These are phyloP conservation scores for Alaudala cheleensis DNA, from an alignment of 2,113 vertebrate genomes.

Conservation along the genomic window DNA sequence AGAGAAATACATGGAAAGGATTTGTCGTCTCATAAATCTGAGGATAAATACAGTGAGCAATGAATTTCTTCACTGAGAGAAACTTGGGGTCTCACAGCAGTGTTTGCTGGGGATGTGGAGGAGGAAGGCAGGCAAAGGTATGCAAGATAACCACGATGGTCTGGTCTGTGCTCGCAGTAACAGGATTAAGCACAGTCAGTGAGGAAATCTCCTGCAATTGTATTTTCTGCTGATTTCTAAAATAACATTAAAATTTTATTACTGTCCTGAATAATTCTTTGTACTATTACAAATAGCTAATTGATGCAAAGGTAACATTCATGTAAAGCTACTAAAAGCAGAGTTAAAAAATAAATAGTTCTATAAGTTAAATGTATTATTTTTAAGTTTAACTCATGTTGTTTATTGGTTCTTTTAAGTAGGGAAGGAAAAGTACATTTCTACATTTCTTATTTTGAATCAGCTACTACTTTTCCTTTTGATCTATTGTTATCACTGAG, in stretches of 20 bases:
- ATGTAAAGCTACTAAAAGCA: not conserved
- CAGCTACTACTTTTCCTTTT: not conserved
- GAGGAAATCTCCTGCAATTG: not conserved
- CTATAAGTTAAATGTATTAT: not conserved
- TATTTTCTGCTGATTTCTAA: not conserved
- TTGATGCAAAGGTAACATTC: not conserved
- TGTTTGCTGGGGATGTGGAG: not conserved
- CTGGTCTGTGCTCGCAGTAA: not conserved
- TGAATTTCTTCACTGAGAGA: not conserved
- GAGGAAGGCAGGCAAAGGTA: not conserved
- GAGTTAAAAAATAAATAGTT: not conserved
- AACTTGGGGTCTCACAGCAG: not conserved
- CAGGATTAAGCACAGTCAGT: not conserved
- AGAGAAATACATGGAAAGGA: not conserved
- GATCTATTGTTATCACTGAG: not conserved
- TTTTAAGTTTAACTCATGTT: not conserved
- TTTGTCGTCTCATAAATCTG: not conserved
- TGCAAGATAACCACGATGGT: not conserved
- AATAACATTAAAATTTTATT: not conserved
- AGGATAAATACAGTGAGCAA: not conserved
- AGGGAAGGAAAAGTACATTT: not conserved
- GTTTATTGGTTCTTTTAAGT: not conserved
- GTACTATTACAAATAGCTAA: not conserved
- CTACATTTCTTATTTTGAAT: not conserved
- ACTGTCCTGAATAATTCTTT: not conserved